Evolutionary conservation across 2,888 invertebrate species (phyloP).

Genomic region (Caenorhabditis sp.): DNA sequence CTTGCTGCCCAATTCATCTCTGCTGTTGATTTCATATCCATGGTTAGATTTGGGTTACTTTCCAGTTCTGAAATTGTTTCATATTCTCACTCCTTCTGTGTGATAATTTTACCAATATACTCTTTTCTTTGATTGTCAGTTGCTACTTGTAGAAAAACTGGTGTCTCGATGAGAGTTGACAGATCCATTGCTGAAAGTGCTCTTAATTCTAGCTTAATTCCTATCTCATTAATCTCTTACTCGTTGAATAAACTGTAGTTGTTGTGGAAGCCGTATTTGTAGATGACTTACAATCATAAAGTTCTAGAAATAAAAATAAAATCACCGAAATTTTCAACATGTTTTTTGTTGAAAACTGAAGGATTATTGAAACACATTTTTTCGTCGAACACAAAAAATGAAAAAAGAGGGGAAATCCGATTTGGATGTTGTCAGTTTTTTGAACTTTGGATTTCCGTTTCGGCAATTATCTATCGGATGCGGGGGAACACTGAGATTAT

Average conservation of each 20-base stretch:
- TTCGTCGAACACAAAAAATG: neutral
- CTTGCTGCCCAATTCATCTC: slow-evolving; percentile 21
- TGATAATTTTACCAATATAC: slow-evolving; percentile 14
- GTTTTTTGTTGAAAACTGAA: neutral
- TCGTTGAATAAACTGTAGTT: neutral
- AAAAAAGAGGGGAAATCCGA: neutral
- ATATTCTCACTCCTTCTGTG: neutral
- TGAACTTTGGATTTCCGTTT: neutral
- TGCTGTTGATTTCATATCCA: slow-evolving; percentile 36
- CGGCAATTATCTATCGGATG: too few relatives aligned
- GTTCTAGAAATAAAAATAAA: neutral
- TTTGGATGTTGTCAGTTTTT: neutral
- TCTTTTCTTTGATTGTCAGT: slow-evolving; percentile 34
- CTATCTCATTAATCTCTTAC: slow-evolving; percentile 4
- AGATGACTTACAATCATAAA: neutral
- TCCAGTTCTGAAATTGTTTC: slow-evolving; percentile 20
- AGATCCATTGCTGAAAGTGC: neutral
- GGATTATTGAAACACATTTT: neutral
- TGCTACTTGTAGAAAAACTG: slow-evolving; percentile 27
- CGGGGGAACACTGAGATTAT: too few relatives aligned
- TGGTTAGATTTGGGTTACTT: slow-evolving; percentile 33
- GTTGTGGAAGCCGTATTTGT: neutral
- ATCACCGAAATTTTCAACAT: neutral
- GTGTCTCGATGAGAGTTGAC: slow-evolving; percentile 21
- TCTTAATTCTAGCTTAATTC: neutral